Base-by-base conservation (phyloP, 2,113 vertebrate species). In the Peromyscus polionotus region DNA sequence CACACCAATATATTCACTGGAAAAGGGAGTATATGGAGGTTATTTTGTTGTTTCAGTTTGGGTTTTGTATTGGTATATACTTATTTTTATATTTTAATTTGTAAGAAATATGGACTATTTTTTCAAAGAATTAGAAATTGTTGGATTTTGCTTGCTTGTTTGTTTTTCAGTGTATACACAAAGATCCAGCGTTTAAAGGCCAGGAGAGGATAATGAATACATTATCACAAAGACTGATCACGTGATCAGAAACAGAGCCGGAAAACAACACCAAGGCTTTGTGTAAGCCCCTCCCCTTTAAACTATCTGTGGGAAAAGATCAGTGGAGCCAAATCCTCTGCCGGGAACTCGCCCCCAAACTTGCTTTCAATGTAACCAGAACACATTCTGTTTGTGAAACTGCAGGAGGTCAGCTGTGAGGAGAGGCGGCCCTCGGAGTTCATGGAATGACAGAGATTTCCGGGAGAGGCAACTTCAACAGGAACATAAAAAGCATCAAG, bases 361-460 rank as follows among this genome's bases (percentile, higher is more conserved):
- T 90, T 19, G 51, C 97, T 97, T 98, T 96, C 88, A 96, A 72
- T 79, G 94, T 72, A 97, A 75, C 87, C 92, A 97, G 84, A 88
- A 65, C 91, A 96, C 28, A 89, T 88, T 96, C 95, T 45, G 10
- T 70, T 96, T 97, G 96, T 85, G 94, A 95, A 45, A 96, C 93
- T 48, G 93, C 84, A 70, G 85, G 65, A 95, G 93, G 96, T 97
- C 94, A 98, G 91, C 91, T 98, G 88, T 76, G 76, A n/a, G 28
- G 42, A 28, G 75, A 95, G 72, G 92, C 84, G 96, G 96, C 88
- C 63, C 89, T 93, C 94, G 89, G 83, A 26, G 95, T 90, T 95
- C 94, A 73, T 76, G 94, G 96, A 98, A 98, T 97, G 90, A 97
- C 39, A 98, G 98, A 94, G 90, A 97, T 87, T 96, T 98, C 73